These are phyloP conservation scores for Pelecanoides urinatrix DNA, from an alignment of 2,113 vertebrate genomes.

Conservation along the genomic window DNA sequence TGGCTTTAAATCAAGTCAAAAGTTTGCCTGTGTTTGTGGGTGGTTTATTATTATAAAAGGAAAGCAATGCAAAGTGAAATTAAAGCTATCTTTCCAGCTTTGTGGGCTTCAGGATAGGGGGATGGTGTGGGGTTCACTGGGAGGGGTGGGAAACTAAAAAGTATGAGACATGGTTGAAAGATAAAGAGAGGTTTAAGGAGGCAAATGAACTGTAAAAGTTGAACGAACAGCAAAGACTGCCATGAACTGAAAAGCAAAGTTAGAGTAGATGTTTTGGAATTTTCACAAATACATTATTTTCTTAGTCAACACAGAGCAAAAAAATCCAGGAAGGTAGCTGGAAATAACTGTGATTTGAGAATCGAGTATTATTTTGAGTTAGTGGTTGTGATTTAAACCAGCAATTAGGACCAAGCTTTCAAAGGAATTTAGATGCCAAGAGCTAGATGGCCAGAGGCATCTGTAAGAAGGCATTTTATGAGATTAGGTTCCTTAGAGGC, in stretches of 20 bases:
- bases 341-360: background rate
- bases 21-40: constrained; percentile 35
- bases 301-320: background rate
- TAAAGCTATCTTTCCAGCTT: constrained; percentile 4
- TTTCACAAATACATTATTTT: background rate
- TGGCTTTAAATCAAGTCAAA: constrained; percentile 50
- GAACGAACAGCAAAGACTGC: background rate
- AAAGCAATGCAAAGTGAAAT: constrained; percentile 17
- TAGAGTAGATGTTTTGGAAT: background rate
- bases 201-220: background rate
- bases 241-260: background rate
- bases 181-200: background rate
- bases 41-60: constrained; percentile 34
- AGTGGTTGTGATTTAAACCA: background rate
- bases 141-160: background rate
- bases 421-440: background rate
- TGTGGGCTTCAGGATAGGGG: background rate
- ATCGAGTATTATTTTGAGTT: background rate
- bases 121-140: background rate
- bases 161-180: background rate
- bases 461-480: background rate
- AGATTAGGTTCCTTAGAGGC: background rate
- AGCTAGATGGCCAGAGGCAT: background rate
- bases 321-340: background rate
- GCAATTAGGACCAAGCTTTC: background rate